Evolutionary conservation across 2,113 vertebrate genomes (phyloP).

Genomic region (Eublepharis macularius): DNA sequence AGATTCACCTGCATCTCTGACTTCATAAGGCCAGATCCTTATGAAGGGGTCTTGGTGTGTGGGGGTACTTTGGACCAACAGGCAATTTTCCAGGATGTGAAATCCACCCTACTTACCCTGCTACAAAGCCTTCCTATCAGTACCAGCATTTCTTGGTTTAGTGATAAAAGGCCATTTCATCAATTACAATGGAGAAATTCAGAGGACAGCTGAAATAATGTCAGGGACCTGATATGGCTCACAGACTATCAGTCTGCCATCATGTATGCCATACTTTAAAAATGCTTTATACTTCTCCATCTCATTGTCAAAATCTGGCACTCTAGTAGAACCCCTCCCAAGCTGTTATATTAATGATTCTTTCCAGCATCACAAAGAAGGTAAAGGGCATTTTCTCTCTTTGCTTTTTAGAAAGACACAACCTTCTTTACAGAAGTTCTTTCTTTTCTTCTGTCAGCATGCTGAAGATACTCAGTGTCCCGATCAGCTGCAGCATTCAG

Average conservation of each 20-base stretch:
- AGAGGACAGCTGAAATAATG: background rate
- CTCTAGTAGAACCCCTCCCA: background rate
- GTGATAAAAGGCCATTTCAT: no score
- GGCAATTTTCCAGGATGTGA: no score
- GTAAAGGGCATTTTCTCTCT: background rate
- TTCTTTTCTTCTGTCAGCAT: constrained; percentile 21
- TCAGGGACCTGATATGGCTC: no score
- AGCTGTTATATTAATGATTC: background rate
- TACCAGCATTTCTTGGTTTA: no score
- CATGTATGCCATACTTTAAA: background rate
- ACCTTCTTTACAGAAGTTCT: constrained; percentile 37
- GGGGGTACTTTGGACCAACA: no score
- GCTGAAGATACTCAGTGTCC: background rate
- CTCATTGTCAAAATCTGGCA: background rate
- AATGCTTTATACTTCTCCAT: background rate
- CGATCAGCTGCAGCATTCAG: background rate
- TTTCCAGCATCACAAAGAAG: background rate
- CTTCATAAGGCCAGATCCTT: no score
- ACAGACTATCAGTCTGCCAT: background rate
- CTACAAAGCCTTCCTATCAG: no score
- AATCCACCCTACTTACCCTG: no score
- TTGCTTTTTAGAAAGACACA: background rate
- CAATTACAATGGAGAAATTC: no score
- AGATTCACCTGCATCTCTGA: no score
- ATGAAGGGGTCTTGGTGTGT: no score